Evolutionary conservation across 2,113 vertebrate species (phyloP).

Genomic region (Lophius piscatorius): DNA sequence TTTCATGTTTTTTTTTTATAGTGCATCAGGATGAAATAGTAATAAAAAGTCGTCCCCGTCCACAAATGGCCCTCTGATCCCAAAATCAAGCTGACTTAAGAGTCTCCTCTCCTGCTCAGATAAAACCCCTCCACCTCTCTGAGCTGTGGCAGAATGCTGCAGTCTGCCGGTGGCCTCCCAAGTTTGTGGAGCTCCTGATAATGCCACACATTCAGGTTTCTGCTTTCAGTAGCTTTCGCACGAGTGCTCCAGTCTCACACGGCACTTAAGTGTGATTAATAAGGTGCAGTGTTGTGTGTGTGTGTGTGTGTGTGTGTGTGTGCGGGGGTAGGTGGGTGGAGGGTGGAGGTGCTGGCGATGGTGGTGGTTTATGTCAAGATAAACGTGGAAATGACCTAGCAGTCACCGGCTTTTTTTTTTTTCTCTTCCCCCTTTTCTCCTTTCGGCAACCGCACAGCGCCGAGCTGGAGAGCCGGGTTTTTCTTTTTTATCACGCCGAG

Average conservation of each 20-base stretch:
- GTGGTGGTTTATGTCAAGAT: constrained; percentile 77
- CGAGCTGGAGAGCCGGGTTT: constrained; percentile 67
- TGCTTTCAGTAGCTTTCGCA: constrained; percentile 69
- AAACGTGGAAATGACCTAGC: constrained; percentile 79
- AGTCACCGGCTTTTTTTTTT: constrained; percentile 68
- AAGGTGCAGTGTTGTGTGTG: constrained; percentile 69
- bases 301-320: constrained; percentile 22
- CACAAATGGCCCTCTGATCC: constrained; percentile 27
- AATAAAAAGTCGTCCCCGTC: neutral
- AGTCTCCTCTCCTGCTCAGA: constrained; percentile 44
- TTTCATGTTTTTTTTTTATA: constrained; percentile 18
- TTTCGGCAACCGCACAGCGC: constrained; percentile 65
- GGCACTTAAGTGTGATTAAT: constrained; percentile 85
- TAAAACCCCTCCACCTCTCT: constrained; percentile 58
- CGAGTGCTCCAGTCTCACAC: constrained; percentile 76
- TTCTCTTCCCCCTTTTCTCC: too few species aligned
- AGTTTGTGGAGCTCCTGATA: constrained; percentile 72
- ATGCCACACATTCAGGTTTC: constrained; percentile 65
- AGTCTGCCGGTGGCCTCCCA: constrained; percentile 49
- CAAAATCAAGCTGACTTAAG: constrained; percentile 56
- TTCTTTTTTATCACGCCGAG: constrained; percentile 78
- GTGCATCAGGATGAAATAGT: constrained; percentile 27
- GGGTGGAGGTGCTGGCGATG: constrained; percentile 35
- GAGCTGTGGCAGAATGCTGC: constrained; percentile 58
- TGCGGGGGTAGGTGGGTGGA: neutral